Conservation (phyloP, 2,113 vertebrate species). For the Leptobrachium leishanense region DNA sequence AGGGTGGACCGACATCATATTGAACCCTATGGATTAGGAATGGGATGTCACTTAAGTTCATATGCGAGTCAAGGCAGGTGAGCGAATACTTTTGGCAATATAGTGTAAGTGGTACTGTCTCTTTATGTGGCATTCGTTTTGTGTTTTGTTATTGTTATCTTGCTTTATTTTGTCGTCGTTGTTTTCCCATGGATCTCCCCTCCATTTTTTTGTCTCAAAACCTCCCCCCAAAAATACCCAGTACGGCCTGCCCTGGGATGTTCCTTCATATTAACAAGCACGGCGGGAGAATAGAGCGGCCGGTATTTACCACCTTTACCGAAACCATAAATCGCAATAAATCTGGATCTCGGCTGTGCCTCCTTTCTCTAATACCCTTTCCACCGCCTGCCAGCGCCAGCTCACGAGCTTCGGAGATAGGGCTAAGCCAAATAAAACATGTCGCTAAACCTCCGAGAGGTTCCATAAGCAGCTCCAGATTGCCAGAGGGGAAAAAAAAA, state of each 20-base stretch:
- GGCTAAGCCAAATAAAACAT: conserved; percentile 69
- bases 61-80: too few species aligned
- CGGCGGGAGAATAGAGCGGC: background rate
- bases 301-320: background rate
- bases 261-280: background rate
- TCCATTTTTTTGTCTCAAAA: too few species aligned
- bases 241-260: background rate
- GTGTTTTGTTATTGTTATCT: too few species aligned
- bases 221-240: background rate
- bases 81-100: too few species aligned
- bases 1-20: too few species aligned
- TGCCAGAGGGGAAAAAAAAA: conserved; percentile 57
- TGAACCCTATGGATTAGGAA: too few species aligned
- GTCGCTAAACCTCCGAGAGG: conserved; percentile 49
- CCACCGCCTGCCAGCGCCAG: background rate
- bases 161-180: too few species aligned
- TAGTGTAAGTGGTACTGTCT: too few species aligned
- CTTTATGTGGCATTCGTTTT: too few species aligned
- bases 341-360: background rate
- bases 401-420: conserved; percentile 25
- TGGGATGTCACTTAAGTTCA: too few species aligned
- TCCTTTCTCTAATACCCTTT: background rate
- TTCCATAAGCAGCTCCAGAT: conserved; percentile 67
- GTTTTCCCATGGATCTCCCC: too few species aligned
- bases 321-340: background rate